Evolutionary conservation across 1,140 invertebrate genomes (phyloP).

Genomic region (Oryzaephilus surinamensis): DNA sequence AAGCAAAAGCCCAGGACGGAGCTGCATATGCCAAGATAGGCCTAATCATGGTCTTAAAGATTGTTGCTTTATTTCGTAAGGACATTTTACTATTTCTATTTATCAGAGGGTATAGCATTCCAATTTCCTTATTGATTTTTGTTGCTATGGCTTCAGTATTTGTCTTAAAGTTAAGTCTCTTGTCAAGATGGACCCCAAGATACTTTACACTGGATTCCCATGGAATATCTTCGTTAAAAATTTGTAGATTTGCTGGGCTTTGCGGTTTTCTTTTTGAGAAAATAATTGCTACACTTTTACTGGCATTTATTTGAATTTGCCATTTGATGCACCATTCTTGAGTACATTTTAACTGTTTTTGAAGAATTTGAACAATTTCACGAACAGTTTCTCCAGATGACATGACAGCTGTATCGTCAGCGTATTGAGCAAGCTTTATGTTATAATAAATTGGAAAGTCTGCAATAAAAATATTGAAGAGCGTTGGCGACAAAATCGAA

Average conservation of each 20-base stretch:
- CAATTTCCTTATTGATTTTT: conserved; percentile 3
- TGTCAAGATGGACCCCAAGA: conserved; percentile 13
- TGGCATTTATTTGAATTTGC: background rate
- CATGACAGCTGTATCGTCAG: conserved; percentile 27
- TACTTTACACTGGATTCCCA: conserved; percentile 9
- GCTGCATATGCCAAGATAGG: conserved; percentile 14
- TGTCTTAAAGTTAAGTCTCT: conserved; percentile 9
- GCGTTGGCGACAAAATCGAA: conserved; percentile 4
- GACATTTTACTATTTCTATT: conserved; percentile 12
- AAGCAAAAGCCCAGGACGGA: conserved; percentile 13
- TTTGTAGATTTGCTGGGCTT: too few species aligned
- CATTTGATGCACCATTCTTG: background rate
- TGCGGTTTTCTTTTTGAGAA: background rate
- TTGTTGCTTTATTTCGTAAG: conserved; percentile 17
- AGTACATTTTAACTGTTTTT: background rate
- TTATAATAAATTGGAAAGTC: conserved; percentile 22
- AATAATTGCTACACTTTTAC: background rate
- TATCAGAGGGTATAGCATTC: conserved; percentile 11
- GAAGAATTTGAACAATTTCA: background rate
- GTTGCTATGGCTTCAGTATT: conserved; percentile 5
- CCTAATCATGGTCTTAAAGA: conserved; percentile 16
- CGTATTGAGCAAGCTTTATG: conserved; percentile 25
- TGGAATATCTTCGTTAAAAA: conserved; percentile 3
- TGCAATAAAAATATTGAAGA: conserved; percentile 23
- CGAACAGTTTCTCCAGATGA: background rate